A percentile compares a stretch with the other conserved stretches of the same genome.
Conservation (phyloP, 2,888 invertebrate species). For the Habroteleia sp. region DNA sequence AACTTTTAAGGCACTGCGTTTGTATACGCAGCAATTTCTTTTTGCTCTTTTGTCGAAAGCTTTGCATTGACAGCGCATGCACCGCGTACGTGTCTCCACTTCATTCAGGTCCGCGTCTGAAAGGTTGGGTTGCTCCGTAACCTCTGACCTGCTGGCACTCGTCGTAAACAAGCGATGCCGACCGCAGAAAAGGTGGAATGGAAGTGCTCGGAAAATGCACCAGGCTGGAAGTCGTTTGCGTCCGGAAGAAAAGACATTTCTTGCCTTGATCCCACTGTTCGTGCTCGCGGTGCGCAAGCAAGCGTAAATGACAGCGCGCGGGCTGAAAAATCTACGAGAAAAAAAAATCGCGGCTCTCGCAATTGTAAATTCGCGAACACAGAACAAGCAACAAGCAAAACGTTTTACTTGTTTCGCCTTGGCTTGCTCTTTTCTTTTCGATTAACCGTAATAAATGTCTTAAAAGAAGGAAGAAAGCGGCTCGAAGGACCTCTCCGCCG, state of each 20-base stretch:
- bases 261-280: constrained; percentile 60
- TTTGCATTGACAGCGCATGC: too few relatives aligned
- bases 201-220: constrained; percentile 56
- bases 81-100: constrained; percentile 27
- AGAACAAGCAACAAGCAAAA: constrained; percentile 8
- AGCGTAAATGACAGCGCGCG: constrained; percentile 45
- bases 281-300: constrained; percentile 36
- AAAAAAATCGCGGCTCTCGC: constrained; percentile 17
- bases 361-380: constrained; percentile 37
- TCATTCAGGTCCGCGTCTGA: constrained; percentile 37
- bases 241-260: constrained; percentile 61
- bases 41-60: too few relatives aligned
- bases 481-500: too few relatives aligned
- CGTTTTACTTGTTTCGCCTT: too few relatives aligned
- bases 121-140: constrained; percentile 42
- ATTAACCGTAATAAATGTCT: too few relatives aligned
- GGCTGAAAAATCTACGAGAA: constrained; percentile 23
- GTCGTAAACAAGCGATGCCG: constrained; percentile 63
- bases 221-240: constrained; percentile 64
- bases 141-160: constrained; percentile 59
- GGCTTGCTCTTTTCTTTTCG: too few relatives aligned
- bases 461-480: too few relatives aligned
- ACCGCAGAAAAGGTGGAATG: constrained; percentile 56
- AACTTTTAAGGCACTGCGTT: neutral
- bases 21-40: too few relatives aligned